phyloP scores from a whole-genome alignment of 2,113 vertebrate species.

The Protobothrops mucrosquamatus region DNA sequence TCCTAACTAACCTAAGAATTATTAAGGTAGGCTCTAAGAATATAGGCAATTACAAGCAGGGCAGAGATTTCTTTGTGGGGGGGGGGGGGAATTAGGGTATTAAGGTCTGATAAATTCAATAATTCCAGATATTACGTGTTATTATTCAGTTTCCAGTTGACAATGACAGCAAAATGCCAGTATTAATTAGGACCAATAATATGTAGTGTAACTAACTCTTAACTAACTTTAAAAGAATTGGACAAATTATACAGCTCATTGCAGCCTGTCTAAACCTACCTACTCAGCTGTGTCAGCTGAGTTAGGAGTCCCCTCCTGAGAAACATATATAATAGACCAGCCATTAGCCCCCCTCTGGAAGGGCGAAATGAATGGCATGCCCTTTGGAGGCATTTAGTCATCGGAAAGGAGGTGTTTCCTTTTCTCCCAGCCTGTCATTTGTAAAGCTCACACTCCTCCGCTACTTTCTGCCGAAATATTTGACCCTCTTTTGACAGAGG shows the following conservation, averaged over 20 bases:
- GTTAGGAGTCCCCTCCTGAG: slow-evolving; percentile 16
- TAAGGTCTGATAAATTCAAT: not conserved
- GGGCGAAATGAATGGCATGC: not conserved
- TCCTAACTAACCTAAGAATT: not conserved
- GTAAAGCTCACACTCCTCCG: slow-evolving; percentile 30
- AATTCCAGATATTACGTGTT: not conserved
- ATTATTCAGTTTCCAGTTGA: not conserved
- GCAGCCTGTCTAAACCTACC: not conserved
- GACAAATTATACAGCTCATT: slow-evolving; percentile 4
- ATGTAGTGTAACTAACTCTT: slow-evolving; percentile 31
- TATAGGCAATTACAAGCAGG: not conserved
- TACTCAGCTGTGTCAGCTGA: slow-evolving; percentile 25
- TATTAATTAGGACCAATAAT: slow-evolving; percentile 25
- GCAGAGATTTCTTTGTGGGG: too few relatives aligned
- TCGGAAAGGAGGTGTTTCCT: slow-evolving; percentile 33
- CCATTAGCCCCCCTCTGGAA: not conserved
- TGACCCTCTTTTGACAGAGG: slow-evolving; percentile 41
- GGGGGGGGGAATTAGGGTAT: not conserved
- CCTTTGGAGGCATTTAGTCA: not conserved
- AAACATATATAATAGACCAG: slow-evolving; percentile 18
- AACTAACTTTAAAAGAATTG: slow-evolving; percentile 40
- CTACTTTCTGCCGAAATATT: slow-evolving; percentile 46
- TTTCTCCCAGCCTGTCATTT: slow-evolving; percentile 44
- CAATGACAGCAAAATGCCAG: slow-evolving; percentile 6
- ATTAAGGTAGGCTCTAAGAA: not conserved